Base-by-base conservation (phyloP, 2,113 vertebrate genomes). In the Salvelinus sp. region DNA sequence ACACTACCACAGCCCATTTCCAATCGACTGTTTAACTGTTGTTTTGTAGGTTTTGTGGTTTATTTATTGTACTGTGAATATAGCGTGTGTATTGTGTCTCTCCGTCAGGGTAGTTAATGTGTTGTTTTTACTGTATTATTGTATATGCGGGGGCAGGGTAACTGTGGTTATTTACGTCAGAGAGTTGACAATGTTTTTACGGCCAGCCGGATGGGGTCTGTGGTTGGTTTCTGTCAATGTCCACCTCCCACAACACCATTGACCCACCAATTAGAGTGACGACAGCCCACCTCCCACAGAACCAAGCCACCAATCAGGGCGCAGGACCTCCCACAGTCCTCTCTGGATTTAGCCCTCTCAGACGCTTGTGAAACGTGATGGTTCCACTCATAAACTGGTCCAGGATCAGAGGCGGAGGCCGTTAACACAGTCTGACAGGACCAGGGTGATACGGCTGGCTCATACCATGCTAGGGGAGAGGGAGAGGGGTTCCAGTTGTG, bases 311-410 rank as follows among this genome's bases (percentile, higher is more conserved):
- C 78, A 72, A 20, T 60, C 30, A 67, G 25, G 48, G 72, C 30
- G 22, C 14, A 48, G 68, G 80, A 85, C 82, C 79, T 87, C 86
- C 86, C 76, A 85, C 75, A 50, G 81, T 60, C 73, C 47, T 78
- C 73, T 71, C 50, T 63, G 75, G 58, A 78, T 80, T 82, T 73
- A 78, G 76, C 65, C 74, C 23, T 25, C 77, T 87, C 54, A 70
- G 73, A 84, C 66, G 27, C 78, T 60, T 65, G 72, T 74, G 79
- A 81, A 81, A 71, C 72, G 44, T 48, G 20, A 74, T 62, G 79
- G 86, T 82, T 86, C 79, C 76, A 76, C 87, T 88, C 48, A 9
- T 88, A 90, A 91, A 92, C 78, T 77, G 70, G 80, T 73, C 75
- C 57, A 27, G 77, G 81, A 86, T 85, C 84, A 79, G 81, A 87